These are phyloP conservation scores for Drosophila repletoides DNA, from an alignment of 1,140 invertebrate genomes.

Conservation along the genomic window DNA sequence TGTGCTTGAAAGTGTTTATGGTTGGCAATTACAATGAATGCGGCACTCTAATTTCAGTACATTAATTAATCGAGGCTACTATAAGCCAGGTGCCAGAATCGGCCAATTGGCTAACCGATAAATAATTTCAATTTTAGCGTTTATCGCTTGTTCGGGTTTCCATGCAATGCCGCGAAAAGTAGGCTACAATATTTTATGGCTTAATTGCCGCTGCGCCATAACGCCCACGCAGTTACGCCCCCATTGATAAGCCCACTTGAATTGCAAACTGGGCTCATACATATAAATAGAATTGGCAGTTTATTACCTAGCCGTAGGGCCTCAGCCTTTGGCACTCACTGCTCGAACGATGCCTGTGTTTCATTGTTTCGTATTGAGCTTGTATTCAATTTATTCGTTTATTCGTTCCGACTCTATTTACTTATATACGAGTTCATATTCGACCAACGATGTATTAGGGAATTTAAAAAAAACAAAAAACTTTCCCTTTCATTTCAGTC, in stretches of 20 bases:
- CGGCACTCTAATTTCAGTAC: slow-evolving; percentile 9
- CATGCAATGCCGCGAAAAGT: slow-evolving; percentile 45
- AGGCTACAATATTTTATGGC: slow-evolving; percentile 63
- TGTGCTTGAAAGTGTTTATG: neutral
- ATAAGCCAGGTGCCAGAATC: neutral
- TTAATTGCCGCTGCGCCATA: slow-evolving; percentile 45
- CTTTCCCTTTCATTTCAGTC: slow-evolving; percentile 36
- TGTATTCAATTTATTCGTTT: slow-evolving; percentile 60
- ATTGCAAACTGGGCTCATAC: slow-evolving; percentile 62
- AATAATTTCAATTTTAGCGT: slow-evolving; percentile 33
- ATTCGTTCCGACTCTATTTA: slow-evolving; percentile 13
- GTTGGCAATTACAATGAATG: slow-evolving; percentile 9
- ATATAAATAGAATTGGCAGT: slow-evolving; percentile 66
- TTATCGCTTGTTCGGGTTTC: neutral
- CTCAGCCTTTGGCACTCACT: slow-evolving; percentile 7
- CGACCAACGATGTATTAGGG: slow-evolving; percentile 68
- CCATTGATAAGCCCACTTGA: slow-evolving; percentile 60
- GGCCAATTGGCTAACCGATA: slow-evolving; percentile 14
- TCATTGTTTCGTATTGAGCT: slow-evolving; percentile 26
- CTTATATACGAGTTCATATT: slow-evolving; percentile 8
- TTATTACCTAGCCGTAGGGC: slow-evolving; percentile 53
- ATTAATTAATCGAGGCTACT: slow-evolving; percentile 34
- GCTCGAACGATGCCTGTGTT: neutral
- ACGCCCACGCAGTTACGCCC: slow-evolving; percentile 26
- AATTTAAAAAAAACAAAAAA: slow-evolving; percentile 62